Percentiles rank a stretch among this genome's conserved stretches.
Evolutionary conservation across 2,888 invertebrate genomes (phyloP).

Genomic region (Nomada goodeniana): DNA sequence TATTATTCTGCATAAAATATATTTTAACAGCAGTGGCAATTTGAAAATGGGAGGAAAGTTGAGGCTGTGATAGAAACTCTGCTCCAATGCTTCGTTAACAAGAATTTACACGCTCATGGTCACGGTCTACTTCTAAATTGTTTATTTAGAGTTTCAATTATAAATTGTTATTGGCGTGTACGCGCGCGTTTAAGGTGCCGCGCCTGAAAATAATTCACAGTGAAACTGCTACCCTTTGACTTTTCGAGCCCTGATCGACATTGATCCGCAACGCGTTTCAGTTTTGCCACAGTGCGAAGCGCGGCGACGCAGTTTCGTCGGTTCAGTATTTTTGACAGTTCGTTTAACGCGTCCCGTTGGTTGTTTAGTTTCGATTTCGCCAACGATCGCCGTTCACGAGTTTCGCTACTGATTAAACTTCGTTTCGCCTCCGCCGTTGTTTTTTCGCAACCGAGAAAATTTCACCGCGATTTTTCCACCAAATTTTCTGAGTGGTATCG

Average conservation of each 20-base stretch:
- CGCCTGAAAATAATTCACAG: background rate
- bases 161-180: background rate
- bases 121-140: background rate
- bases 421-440: background rate
- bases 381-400: slow-evolving; percentile 21
- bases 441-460: background rate
- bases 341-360: slow-evolving; percentile 25
- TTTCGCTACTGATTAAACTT: slow-evolving; percentile 29
- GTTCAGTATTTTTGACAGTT: slow-evolving; percentile 33
- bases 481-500: too few species aligned
- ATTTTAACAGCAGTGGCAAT: too few species aligned
- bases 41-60: too few species aligned
- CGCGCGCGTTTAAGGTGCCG: background rate
- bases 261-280: slow-evolving; percentile 26
- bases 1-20: too few species aligned
- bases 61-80: too few species aligned
- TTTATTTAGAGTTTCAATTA: background rate
- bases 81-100: too few species aligned
- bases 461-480: background rate
- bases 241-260: slow-evolving; percentile 6
- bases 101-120: too few species aligned
- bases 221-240: background rate
- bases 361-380: slow-evolving; percentile 27
- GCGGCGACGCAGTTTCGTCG: slow-evolving; percentile 15
- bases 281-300: slow-evolving; percentile 9